Percentiles rank a stretch among this genome's conserved stretches.
Evolutionary conservation across 1,140 invertebrate genomes (phyloP).

Genomic region (Pachyrhynchus sulphureomaculatus): DNA sequence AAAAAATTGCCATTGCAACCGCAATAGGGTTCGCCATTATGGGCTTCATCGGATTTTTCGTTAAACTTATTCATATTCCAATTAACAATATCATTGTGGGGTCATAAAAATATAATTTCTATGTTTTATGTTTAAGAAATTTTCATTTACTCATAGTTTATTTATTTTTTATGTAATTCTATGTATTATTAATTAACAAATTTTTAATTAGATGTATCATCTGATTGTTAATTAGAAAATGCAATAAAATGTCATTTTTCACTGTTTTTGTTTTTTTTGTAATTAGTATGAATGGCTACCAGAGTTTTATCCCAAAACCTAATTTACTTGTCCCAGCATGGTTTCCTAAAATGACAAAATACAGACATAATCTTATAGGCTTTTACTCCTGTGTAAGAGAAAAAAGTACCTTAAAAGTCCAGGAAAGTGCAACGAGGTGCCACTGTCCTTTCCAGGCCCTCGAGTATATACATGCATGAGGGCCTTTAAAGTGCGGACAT

Average conservation of each 20-base stretch:
- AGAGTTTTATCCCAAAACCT: no score
- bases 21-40: constrained; percentile 99
- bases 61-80: constrained; percentile 99
- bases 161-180: constrained; percentile 24
- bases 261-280: neutral
- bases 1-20: constrained; percentile 99
- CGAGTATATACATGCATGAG: no score
- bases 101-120: constrained; percentile 55
- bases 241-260: constrained; percentile 11
- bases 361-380: no score
- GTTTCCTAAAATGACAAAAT: no score
- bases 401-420: no score
- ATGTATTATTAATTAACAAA: constrained; percentile 9
- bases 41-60: constrained; percentile 99
- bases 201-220: constrained; percentile 28
- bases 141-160: constrained; percentile 22
- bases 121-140: neutral
- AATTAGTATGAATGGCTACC: no score
- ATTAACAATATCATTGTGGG: constrained; percentile 99
- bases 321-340: no score
- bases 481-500: no score
- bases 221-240: constrained; percentile 5
- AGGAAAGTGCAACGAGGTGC: no score
- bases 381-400: no score
- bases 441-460: no score